phyloP scores from a whole-genome alignment of 2,888 invertebrate genomes.

The Brenthis ino region DNA sequence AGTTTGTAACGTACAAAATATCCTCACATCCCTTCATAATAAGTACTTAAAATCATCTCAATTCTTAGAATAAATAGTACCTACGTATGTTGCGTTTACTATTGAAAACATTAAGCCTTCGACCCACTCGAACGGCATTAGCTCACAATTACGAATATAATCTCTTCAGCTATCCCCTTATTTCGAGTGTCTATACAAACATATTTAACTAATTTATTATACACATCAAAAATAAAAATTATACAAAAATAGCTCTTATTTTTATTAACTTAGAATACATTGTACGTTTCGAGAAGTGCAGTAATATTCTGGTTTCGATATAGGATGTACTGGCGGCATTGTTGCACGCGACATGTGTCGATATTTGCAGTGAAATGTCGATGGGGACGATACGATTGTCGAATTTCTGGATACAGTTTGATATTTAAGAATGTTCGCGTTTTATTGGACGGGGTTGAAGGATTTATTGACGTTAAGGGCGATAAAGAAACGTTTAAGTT shows the following conservation, averaged over 20 bases:
- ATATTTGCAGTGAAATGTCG: conserved; percentile 42
- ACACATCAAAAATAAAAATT: conserved; percentile 28
- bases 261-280: conserved; percentile 36
- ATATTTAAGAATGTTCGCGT: conserved; percentile 35
- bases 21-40: conserved; percentile 17
- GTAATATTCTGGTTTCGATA: conserved; percentile 46
- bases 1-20: conserved; percentile 13
- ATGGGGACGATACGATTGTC: conserved; percentile 48
- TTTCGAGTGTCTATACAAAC: conserved; percentile 68
- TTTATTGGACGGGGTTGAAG: conserved; percentile 28
- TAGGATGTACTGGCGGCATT: conserved; percentile 67
- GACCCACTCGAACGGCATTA: conserved; percentile 64
- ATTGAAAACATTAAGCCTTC: conserved; percentile 44
- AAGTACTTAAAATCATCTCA: conserved; percentile 28
- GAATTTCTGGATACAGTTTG: conserved; percentile 32
- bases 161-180: conserved; percentile 68
- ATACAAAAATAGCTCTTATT: conserved; percentile 41
- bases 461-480: conserved; percentile 30
- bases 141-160: conserved; percentile 73
- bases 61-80: conserved; percentile 34
- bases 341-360: conserved; percentile 73
- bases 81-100: conserved; percentile 38
- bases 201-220: conserved; percentile 42
- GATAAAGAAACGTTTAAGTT: not conserved
- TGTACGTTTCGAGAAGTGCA: conserved; percentile 22